These are phyloP conservation scores for Spheniscus humboldti DNA, from an alignment of 2,797 vertebrate species.

Conservation along the genomic window DNA sequence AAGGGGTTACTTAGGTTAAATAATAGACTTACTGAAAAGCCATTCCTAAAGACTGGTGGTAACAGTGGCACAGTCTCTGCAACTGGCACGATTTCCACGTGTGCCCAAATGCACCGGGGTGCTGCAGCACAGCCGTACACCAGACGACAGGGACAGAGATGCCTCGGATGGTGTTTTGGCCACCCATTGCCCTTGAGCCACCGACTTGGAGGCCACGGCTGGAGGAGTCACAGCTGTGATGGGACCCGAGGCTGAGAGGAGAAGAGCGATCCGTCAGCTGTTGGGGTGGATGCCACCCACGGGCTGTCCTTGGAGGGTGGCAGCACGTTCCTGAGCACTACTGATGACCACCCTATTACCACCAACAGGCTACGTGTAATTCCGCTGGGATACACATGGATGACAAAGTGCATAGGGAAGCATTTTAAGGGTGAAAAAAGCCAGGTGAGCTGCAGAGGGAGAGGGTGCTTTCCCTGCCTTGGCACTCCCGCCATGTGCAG, in stretches of 20 bases:
- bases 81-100: accelerated
- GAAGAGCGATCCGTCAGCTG: accelerated
- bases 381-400: not conserved
- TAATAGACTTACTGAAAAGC: not conserved
- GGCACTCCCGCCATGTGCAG: accelerated
- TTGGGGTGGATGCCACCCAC: not conserved
- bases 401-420: not conserved
- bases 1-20: not conserved
- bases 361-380: not conserved
- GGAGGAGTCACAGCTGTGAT: not conserved
- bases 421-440: not conserved
- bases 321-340: not conserved
- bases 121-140: accelerated
- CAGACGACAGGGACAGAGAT: not conserved
- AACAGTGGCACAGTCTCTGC: accelerated
- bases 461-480: not conserved
- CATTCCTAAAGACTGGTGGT: not conserved
- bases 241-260: accelerated
- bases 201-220: accelerated
- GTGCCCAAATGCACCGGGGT: accelerated
- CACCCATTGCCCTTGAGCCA: not conserved
- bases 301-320: not conserved
- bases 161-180: not conserved
- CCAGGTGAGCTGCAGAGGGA: not conserved
- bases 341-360: accelerated